Base-by-base conservation (phyloP, 2,113 vertebrate genomes). In the Pollimyrus isidori region DNA sequence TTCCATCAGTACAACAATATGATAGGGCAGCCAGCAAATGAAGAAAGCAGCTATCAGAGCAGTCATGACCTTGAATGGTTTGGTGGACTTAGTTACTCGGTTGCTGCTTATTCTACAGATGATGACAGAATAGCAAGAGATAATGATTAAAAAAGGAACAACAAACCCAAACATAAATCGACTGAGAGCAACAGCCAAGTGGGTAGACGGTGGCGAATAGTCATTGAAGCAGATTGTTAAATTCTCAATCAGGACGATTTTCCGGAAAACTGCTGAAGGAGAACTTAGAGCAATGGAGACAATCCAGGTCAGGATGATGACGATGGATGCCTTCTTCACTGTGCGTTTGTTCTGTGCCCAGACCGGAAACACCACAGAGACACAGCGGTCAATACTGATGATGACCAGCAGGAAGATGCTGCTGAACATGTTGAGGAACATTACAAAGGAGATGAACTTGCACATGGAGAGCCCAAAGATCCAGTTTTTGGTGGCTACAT, bases 341-440 rank as follows among this genome's bases (percentile, higher is more conserved):
- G 48, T 49, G 48, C 48, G 48, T 49, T 49, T 49, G 0, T 49
- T 49, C 48, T 49, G 48, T 49, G 48, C 48, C 48, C 48, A 49
- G 48, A 49, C 48, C 10, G 48, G 48, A 9, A 49, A 49, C 48
- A 49, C 48, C 48, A 99, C 98, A 0, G 96, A 96, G 45, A 98
- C 7, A 2, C 97, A 99, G 84, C 98, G 98, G 91, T 99, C 98
- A 0, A 97, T 76, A 82, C 98, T 99, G 95, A 99, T 99, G 92
- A 95, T 90, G 1, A 97, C 97, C 73, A 99, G 95, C 90, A 99
- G 94, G 88, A 99, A 96, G 90, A 99, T 97, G 1, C 98, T 99
- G 92, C 98, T 97, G 95, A 97, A 98, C 97, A 99, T 98, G 94
- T 99, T 99, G 90, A 98, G 94, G 90, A 96, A 95, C 94, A 99